Evolutionary conservation across 2,797 vertebrate genomes (phyloP).

Genomic region (Pantherophis alleghaniensis): DNA sequence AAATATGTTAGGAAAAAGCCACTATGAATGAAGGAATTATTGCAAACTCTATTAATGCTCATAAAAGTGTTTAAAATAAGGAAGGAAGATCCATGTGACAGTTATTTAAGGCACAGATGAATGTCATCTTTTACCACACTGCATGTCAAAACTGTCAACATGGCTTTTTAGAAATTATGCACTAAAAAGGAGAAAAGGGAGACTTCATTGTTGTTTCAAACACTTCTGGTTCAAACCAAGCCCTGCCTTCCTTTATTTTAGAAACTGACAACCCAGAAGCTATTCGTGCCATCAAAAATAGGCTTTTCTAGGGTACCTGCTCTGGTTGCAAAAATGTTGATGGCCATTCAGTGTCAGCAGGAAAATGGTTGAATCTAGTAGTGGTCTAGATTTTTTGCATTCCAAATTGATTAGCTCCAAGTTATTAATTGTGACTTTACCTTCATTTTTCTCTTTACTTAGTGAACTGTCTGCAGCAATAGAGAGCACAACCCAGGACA

Average conservation of each 20-base stretch:
- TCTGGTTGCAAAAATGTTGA: neutral
- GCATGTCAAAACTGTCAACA: constrained; percentile 42
- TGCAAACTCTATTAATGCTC: constrained; percentile 49
- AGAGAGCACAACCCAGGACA: neutral
- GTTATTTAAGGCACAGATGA: constrained; percentile 63
- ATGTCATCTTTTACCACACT: constrained; percentile 35
- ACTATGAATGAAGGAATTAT: constrained; percentile 39
- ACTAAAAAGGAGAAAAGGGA: constrained; percentile 32
- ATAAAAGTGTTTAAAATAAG: constrained; percentile 58
- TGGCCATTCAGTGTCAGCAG: neutral
- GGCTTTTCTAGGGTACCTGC: neutral
- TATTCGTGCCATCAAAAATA: neutral
- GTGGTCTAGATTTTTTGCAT: neutral
- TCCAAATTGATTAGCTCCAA: neutral
- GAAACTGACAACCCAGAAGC: neutral
- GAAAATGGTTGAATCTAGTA: neutral
- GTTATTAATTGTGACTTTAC: neutral
- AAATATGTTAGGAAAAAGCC: constrained; percentile 57
- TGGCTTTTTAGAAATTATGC: constrained; percentile 35
- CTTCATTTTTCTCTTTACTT: neutral
- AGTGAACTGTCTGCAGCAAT: neutral
- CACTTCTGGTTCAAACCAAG: neutral
- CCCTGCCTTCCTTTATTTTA: neutral
- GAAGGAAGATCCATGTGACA: constrained; percentile 58
- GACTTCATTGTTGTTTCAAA: neutral